Evolutionary conservation across 1,140 invertebrate species (phyloP), one percentile per base, ranked within the genome.

Genomic region (Bactericera cockerelli): DNA sequence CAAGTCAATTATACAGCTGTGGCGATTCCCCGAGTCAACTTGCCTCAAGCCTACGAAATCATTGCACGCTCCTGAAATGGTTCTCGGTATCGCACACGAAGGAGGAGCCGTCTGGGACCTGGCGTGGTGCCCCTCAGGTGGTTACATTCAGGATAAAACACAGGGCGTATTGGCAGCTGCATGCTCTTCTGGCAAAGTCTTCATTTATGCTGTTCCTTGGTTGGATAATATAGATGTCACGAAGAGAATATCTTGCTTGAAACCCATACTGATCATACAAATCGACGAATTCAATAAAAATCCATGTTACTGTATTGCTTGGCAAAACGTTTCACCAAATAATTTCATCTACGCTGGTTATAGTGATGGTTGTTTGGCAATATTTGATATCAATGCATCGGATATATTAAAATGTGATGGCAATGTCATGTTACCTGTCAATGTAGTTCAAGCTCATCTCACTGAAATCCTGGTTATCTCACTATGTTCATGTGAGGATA

Each of bases 81-180:
- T 55, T 6, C 56, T 62, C 26, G 63, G 61, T 11, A 69, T 87
- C 55, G 75, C 74, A 26, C 80, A 85, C 65, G 72, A 81, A 19
- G 74, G 71, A 63, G 84, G 85, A n/a, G 76, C 76, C 8, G 70
- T 84, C 13, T 85, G 81, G 81, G 73, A 76, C 31, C 71, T 87
- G 67, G 77, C 79, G 65, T 88, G 84, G 83, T 87, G 86, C 71
- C 84, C 84, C 13, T 84, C 82, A 1, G 84, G 84, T 21, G 78
- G 77, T 63, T 79, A 77, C 61, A 31, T 58, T 2, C 58, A 55
- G 2, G 38, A 59, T 26, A 24, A 58, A 16, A 74, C 81, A 67
- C 71, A 86, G 63, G 86, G 85, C 10, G 67, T 88, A 4, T 67
- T 87, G 38, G 83, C 83, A n/a, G 74, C 78, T 8, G 81, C 81